Evolutionary conservation across 2,113 vertebrate genomes (phyloP), one percentile per base, ranked within the genome.

Genomic region (Neolamprologus variostigma): DNA sequence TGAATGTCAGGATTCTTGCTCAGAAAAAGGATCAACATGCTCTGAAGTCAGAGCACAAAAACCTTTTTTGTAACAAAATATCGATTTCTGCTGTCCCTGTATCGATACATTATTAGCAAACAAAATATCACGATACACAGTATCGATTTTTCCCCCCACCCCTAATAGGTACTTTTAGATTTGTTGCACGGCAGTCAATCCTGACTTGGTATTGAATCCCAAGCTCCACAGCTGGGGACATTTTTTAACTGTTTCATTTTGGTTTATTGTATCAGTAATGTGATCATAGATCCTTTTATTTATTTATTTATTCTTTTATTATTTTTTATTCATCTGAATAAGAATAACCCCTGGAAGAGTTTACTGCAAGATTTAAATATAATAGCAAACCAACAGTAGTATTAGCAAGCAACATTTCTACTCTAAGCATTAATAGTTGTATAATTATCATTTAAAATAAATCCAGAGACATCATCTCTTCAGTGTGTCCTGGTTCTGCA

Each of bases 91-190:
- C 40, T 42, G 40, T 42, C 40, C 40, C 40, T 42, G 40, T 42
- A 42, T 42, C 3, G 0, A 42, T 42, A 42, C 40, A 42, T 42
- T 42, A 42, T 42, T 42, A 42, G 40, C 12, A 42, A 42, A 42
- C 12, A 42, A 42, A 42, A 42, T 6, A 42, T 42, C 12, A 42
- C 40, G 0, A 42, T 42, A 42, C 40, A 42, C 12, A 42, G 40
- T 42, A 13, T 42, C 12, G 0, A 42, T 42, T 42, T 13, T 2
- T 0, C 0, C 12, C 42, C 40, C 6, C 42, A 45, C 3, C 13
- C 42, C 13, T 45, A 14, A 2, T 63, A n/a, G 31, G 6, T n/a
- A 63, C 59, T 35, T 63, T 63, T 71, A 7, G 37, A 73, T 73
- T 26, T 3, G 13, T 26, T 45, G 8, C 37, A 21, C n/a, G 4